These are phyloP conservation scores for Oreochromis tanganicae DNA, from an alignment of 2,113 vertebrate genomes.

Conservation along the genomic window DNA sequence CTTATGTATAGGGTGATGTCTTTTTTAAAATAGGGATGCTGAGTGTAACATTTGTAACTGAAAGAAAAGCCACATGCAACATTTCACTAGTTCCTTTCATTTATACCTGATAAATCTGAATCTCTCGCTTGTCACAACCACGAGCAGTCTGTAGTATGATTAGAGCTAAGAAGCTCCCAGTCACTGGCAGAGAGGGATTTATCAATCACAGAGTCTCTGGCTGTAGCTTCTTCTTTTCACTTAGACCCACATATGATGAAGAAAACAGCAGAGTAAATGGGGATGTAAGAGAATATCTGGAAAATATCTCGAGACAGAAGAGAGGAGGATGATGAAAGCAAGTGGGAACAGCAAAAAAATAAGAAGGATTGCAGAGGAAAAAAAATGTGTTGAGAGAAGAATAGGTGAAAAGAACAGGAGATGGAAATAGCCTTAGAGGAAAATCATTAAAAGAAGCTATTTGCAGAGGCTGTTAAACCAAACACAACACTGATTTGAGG, in stretches of 20 bases:
- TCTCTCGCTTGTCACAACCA: background rate
- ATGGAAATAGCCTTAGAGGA: constrained; percentile 9
- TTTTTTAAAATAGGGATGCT: background rate
- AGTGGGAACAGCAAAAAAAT: background rate
- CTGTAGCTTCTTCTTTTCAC: constrained; percentile 6
- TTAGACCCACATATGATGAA: background rate
- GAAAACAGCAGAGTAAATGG: constrained; percentile 1
- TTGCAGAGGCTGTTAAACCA: constrained; percentile 4
- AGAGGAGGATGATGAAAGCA: background rate
- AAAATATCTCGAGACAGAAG: background rate
- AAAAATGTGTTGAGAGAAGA: background rate
- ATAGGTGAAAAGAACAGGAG: background rate
- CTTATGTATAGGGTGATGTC: background rate
- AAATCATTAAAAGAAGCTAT: constrained; percentile 25
- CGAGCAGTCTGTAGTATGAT: constrained; percentile 29
- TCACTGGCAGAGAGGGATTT: constrained; percentile 45
- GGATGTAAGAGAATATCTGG: background rate
- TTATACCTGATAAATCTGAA: background rate
- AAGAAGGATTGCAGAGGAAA: background rate
- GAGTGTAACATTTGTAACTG: background rate
- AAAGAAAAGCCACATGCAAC: background rate
- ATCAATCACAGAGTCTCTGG: constrained; percentile 55
- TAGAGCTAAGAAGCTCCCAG: constrained; percentile 39
- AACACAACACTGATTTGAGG: background rate
- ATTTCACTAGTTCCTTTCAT: background rate